phyloP scores from a whole-genome alignment of 2,113 vertebrate genomes.

The Menidia beryllina region DNA sequence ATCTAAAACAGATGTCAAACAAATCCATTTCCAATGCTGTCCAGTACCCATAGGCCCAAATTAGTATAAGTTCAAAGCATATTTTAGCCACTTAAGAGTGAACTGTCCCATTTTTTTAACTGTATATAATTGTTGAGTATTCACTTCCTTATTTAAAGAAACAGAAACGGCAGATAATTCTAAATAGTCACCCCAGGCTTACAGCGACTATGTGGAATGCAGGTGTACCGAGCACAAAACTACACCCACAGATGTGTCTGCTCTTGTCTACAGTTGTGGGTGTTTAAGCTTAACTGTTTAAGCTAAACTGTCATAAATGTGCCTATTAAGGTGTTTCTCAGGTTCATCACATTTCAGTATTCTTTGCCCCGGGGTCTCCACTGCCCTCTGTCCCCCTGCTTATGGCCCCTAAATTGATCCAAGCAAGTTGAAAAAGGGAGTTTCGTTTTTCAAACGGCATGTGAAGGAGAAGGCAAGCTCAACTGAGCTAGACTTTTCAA shows the following conservation, averaged over 20 bases:
- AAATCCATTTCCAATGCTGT: conserved; percentile 1
- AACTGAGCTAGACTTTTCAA: neutral
- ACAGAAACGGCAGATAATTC: too few relatives aligned
- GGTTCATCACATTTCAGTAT: neutral
- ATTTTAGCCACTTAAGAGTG: neutral
- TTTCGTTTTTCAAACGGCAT: neutral
- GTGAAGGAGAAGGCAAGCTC: neutral
- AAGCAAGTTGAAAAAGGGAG: neutral
- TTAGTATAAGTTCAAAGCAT: neutral
- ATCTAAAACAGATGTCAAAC: neutral
- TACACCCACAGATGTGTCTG: neutral
- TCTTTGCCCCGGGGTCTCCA: neutral
- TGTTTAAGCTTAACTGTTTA: neutral
- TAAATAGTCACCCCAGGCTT: neutral
- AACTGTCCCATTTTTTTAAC: too few relatives aligned
- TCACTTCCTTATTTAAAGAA: too few relatives aligned
- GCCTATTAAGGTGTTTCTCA: neutral
- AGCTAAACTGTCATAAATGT: neutral
- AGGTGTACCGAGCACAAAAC: neutral
- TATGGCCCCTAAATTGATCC: neutral
- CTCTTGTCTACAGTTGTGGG: neutral
- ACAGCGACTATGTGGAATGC: neutral
- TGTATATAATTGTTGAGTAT: too few relatives aligned
- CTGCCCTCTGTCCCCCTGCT: neutral
- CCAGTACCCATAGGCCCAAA: neutral